Evolutionary conservation across 2,888 invertebrate species (phyloP).

Genomic region (Rotaria macrura): DNA sequence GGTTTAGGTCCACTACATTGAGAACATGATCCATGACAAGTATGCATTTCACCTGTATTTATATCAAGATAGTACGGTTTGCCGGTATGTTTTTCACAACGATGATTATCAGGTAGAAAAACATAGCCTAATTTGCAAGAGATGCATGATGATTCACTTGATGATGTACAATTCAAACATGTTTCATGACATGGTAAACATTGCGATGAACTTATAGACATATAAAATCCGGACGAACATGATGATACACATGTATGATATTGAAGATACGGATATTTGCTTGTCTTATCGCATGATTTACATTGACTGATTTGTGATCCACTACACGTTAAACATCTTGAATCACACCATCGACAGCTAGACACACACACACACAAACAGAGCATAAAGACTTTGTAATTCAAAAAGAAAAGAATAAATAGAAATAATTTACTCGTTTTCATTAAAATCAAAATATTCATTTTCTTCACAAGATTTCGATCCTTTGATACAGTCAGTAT

Average conservation of each 20-base stretch:
- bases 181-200: conserved; percentile 1
- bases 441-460: not conserved
- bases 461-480: not conserved
- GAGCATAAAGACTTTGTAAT: too few species aligned
- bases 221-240: not conserved
- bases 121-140: not conserved
- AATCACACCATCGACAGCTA: conserved; percentile 15
- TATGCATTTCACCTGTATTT: not conserved
- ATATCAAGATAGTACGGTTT: not conserved
- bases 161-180: not conserved
- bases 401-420: too few species aligned
- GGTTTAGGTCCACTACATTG: not conserved
- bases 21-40: not conserved
- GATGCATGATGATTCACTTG: not conserved
- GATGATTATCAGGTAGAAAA: not conserved
- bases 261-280: conserved; percentile 6
- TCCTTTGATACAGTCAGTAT: not conserved
- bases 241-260: not conserved
- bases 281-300: not conserved
- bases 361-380: too few species aligned
- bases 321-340: conserved; percentile 2
- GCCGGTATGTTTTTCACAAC: not conserved
- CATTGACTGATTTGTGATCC: not conserved
- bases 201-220: not conserved
- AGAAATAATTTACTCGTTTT: not conserved